These are phyloP conservation scores for Tachyglossus aculeatus DNA, from an alignment of 2,797 vertebrate species.

Conservation along the genomic window DNA sequence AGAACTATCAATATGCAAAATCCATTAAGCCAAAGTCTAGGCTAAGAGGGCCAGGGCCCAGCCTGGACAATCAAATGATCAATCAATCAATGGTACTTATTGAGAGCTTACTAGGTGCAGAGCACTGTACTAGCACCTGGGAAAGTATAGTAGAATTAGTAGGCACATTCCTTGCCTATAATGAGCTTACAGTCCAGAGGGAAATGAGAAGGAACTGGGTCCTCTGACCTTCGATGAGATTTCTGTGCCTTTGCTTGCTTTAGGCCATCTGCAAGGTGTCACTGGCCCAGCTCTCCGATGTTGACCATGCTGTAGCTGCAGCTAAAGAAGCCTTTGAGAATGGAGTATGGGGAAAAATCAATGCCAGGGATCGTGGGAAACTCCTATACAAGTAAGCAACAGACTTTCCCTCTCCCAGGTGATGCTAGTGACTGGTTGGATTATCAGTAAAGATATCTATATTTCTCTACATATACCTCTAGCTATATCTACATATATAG, in stretches of 20 bases:
- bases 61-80: too few relatives aligned
- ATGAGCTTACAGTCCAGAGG: background rate
- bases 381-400: conserved; percentile 83
- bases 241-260: background rate
- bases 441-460: too few relatives aligned
- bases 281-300: conserved; percentile 82
- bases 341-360: conserved; percentile 88
- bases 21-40: too few relatives aligned
- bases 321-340: conserved; percentile 88
- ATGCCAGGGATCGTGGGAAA: conserved; percentile 83
- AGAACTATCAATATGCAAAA: too few relatives aligned
- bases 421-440: too few relatives aligned
- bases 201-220: background rate
- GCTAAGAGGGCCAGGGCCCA: too few relatives aligned
- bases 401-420: background rate
- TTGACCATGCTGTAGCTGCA: conserved; percentile 83
- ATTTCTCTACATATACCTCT: too few relatives aligned
- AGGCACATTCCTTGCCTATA: background rate
- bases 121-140: too few relatives aligned
- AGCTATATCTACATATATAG: too few relatives aligned
- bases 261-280: conserved; percentile 88
- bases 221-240: background rate
- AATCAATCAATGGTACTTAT: too few relatives aligned
- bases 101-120: background rate
- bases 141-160: background rate